Evolutionary conservation across 2,113 vertebrate genomes (phyloP).

Genomic region (Archilochus colubris): DNA sequence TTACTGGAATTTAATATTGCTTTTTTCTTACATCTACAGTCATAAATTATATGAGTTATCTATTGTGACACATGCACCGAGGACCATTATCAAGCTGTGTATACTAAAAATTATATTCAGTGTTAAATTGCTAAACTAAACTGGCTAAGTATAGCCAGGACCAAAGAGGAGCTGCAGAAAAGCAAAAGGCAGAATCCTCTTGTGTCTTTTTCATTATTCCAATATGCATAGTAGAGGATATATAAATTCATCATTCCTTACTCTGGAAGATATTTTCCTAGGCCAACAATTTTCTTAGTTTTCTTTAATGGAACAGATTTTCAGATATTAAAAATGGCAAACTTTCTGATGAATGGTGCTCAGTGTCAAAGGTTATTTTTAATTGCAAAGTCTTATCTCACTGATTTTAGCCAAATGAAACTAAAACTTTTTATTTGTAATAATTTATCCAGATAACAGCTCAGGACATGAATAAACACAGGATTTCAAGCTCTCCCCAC

Average conservation of each 20-base stretch:
- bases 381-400: neutral
- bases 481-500: neutral
- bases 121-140: neutral
- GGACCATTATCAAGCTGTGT: neutral
- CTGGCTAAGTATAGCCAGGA: neutral
- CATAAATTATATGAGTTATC: neutral
- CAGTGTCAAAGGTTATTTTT: neutral
- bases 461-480: neutral
- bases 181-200: neutral
- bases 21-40: slow-evolving; percentile 1
- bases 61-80: neutral
- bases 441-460: neutral
- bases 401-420: neutral
- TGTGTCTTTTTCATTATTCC: neutral
- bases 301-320: neutral
- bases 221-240: neutral
- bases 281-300: neutral
- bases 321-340: neutral
- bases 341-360: neutral
- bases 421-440: neutral
- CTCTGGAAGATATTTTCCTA: neutral
- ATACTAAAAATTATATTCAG: neutral
- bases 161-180: neutral
- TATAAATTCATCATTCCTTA: neutral
- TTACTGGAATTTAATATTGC: neutral